phyloP scores from a whole-genome alignment of 2,113 vertebrate species.

The Coptodon rendalli region DNA sequence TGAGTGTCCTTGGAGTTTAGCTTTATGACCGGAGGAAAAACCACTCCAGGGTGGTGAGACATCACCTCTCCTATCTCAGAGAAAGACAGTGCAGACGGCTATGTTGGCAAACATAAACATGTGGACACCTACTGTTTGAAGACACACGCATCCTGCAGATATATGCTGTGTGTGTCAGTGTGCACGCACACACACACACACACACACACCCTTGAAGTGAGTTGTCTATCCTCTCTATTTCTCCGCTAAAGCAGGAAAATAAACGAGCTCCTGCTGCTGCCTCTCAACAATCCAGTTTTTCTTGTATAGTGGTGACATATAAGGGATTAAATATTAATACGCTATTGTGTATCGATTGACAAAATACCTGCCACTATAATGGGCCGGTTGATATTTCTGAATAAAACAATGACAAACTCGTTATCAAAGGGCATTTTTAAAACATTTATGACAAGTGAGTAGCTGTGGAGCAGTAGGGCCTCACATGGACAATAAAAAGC shows the following conservation, averaged over 20 bases:
- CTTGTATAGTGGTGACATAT: slow-evolving; percentile 69
- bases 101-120: neutral
- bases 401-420: slow-evolving; percentile 78
- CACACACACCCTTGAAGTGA: neutral
- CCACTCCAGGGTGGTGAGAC: slow-evolving; percentile 81
- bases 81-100: slow-evolving; percentile 1
- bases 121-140: neutral
- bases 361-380: slow-evolving; percentile 74
- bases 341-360: slow-evolving; percentile 73
- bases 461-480: slow-evolving; percentile 55
- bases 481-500: slow-evolving; percentile 57
- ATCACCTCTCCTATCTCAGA: slow-evolving; percentile 81
- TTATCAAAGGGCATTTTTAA: slow-evolving; percentile 80
- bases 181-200: neutral
- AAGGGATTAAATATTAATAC: slow-evolving; percentile 75
- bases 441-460: slow-evolving; percentile 76
- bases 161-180: neutral
- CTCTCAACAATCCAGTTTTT: slow-evolving; percentile 54
- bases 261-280: slow-evolving; percentile 53
- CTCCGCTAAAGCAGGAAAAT: slow-evolving; percentile 42
- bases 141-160: neutral
- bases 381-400: slow-evolving; percentile 76
- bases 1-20: slow-evolving; percentile 80
- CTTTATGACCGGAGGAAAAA: slow-evolving; percentile 80
- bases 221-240: slow-evolving; percentile 20